These are phyloP conservation scores for Pristionchus pacificus DNA, from an alignment of 1,140 invertebrate genomes.

Conservation along the genomic window DNA sequence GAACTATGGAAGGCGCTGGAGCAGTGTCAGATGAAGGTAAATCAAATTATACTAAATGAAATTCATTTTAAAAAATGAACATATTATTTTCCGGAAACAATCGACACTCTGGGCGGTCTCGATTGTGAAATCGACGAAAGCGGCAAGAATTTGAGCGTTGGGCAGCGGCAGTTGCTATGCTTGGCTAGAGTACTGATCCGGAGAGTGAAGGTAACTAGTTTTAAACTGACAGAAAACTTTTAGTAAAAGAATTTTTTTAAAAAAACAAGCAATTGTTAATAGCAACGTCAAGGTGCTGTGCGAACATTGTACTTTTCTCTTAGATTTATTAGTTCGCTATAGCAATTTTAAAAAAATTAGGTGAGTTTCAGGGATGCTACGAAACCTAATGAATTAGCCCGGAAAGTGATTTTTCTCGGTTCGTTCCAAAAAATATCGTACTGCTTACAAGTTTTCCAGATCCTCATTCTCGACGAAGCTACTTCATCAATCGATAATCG, in stretches of 20 bases:
- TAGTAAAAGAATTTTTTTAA: too few species aligned
- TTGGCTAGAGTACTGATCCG: slow-evolving; percentile 62
- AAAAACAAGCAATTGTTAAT: too few species aligned
- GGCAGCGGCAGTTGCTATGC: slow-evolving; percentile 66
- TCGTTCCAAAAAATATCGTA: too few species aligned
- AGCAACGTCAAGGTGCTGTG: background rate
- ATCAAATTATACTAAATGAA: slow-evolving; percentile 33
- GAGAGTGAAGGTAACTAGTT: slow-evolving; percentile 62
- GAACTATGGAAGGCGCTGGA: slow-evolving; percentile 51
- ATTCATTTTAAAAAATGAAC: background rate
- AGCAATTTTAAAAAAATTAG: too few species aligned
- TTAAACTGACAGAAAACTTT: too few species aligned
- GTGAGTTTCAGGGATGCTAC: too few species aligned
- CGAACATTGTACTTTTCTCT: background rate
- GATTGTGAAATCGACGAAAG: background rate
- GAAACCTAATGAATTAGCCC: too few species aligned
- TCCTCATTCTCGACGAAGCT: background rate
- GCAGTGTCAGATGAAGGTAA: slow-evolving; percentile 48
- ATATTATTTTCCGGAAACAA: background rate
- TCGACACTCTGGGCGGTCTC: background rate
- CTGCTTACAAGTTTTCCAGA: too few species aligned
- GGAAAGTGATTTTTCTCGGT: too few species aligned
- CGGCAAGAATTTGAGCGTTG: slow-evolving; percentile 47
- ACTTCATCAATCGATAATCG: background rate
- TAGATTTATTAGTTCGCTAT: too few species aligned